Evolutionary conservation across 1,140 invertebrate species (phyloP).

Genomic region (Hylaeus volcanicus): DNA sequence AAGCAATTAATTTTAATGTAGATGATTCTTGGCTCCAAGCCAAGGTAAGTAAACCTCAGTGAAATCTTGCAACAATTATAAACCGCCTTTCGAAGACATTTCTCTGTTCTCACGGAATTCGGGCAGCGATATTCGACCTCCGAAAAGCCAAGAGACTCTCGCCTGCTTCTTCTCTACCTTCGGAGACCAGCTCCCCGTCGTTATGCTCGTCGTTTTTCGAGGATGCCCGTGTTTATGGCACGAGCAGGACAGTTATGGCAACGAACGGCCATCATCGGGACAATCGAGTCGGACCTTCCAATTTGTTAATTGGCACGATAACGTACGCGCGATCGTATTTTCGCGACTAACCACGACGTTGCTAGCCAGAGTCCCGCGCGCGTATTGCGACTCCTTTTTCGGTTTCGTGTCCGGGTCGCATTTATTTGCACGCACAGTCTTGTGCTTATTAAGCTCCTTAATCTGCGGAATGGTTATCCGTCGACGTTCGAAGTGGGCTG

Average conservation of each 20-base stretch:
- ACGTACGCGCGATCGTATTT: constrained; percentile 60
- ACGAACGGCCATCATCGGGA: constrained; percentile 67
- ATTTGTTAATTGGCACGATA: constrained; percentile 76
- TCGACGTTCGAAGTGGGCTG: not conserved
- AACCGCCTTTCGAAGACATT: not conserved
- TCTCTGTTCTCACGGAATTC: not conserved
- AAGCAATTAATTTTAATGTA: no score
- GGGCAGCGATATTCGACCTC: not conserved
- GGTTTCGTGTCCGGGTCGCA: constrained; percentile 18
- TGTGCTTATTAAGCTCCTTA: constrained; percentile 49
- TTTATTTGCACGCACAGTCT: constrained; percentile 4
- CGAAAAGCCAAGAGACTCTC: not conserved
- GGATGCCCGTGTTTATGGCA: constrained; percentile 64
- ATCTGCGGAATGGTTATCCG: constrained; percentile 14
- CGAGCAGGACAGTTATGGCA: constrained; percentile 70
- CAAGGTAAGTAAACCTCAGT: no score
- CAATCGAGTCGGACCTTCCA: constrained; percentile 62
- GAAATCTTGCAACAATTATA: not conserved
- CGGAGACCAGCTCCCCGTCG: not conserved
- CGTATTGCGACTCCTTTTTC: not conserved
- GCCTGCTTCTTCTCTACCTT: not conserved
- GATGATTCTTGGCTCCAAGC: no score
- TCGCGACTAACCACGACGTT: not conserved
- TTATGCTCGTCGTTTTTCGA: constrained; percentile 9
- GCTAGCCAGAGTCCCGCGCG: not conserved